Conservation (phyloP, 1,140 invertebrate species). For the Trichonephila clavipes region DNA sequence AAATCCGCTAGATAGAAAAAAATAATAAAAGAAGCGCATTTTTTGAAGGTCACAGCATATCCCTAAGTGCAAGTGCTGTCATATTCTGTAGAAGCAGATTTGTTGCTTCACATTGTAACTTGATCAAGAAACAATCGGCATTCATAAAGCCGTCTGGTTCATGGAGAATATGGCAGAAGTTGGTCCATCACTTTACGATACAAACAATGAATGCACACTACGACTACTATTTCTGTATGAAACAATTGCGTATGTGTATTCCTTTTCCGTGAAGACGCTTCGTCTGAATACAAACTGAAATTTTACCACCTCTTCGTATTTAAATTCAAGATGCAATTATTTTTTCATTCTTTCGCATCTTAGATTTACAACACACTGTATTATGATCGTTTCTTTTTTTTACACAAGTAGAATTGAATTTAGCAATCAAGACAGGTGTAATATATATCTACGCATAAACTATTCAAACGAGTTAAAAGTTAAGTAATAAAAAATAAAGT, state of each 20-base stretch:
- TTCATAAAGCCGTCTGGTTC: conserved; percentile 20
- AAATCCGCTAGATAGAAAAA: not conserved
- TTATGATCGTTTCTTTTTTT: not conserved
- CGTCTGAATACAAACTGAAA: conserved; percentile 11
- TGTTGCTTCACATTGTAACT: not conserved
- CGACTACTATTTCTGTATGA: conserved; percentile 13
- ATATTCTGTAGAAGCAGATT: not conserved
- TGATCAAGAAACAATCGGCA: conserved; percentile 4
- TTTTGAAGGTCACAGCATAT: not conserved
- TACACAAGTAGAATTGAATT: not conserved
- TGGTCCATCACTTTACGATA: not conserved
- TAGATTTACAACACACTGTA: not conserved
- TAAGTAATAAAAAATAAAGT: no score
- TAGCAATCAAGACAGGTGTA: no score
- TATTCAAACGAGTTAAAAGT: no score
- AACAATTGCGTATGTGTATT: not conserved
- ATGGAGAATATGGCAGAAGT: conserved; percentile 9
- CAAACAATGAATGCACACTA: conserved; percentile 6
- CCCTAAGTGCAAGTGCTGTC: not conserved
- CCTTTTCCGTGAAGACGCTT: not conserved
- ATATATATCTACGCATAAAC: no score
- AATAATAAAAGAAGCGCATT: not conserved
- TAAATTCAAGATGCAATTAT: not conserved
- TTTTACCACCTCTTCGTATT: not conserved
- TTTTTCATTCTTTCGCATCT: not conserved